These are phyloP conservation scores for Oscheius sp. DNA, from an alignment of 2,888 invertebrate genomes.

Conservation along the genomic window DNA sequence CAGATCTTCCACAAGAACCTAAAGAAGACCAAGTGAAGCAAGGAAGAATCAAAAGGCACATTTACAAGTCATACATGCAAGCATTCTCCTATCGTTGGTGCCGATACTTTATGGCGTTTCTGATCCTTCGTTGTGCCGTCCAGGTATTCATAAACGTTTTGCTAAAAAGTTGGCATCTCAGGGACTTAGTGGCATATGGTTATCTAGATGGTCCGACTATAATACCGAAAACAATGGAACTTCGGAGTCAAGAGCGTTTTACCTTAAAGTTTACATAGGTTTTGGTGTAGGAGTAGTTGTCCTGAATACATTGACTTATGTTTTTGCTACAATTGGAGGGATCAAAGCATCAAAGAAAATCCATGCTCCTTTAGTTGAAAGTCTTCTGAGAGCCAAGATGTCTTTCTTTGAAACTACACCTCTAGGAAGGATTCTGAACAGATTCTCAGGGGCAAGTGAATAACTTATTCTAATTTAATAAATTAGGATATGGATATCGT, in stretches of 20 bases:
- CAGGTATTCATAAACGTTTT: constrained; percentile 24
- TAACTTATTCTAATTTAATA: background rate
- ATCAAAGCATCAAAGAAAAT: constrained; percentile 48
- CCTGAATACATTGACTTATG: constrained; percentile 40
- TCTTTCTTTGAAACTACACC: constrained; percentile 69
- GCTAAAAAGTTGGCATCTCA: background rate
- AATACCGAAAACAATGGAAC: constrained; percentile 7
- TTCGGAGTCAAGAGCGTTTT: background rate
- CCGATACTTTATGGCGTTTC: constrained; percentile 4
- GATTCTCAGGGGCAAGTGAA: constrained; percentile 47
- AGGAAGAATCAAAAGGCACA: no score
- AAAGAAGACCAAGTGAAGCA: constrained; percentile 25
- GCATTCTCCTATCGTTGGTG: constrained; percentile 19
- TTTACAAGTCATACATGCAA: constrained; percentile 19
- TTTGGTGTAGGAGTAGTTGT: constrained; percentile 34
- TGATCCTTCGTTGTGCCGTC: constrained; percentile 7
- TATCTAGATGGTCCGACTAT: constrained; percentile 17
- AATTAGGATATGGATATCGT: constrained; percentile 58
- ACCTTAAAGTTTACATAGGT: constrained; percentile 16
- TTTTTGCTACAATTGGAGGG: constrained; percentile 40
- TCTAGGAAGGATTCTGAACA: constrained; percentile 70
- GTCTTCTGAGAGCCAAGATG: constrained; percentile 65
- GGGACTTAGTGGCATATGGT: constrained; percentile 24
- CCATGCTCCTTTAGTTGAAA: constrained; percentile 61
- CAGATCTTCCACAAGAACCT: constrained; percentile 11